phyloP scores from a whole-genome alignment of 2,797 vertebrate genomes.

The Myripristis murdjan region DNA sequence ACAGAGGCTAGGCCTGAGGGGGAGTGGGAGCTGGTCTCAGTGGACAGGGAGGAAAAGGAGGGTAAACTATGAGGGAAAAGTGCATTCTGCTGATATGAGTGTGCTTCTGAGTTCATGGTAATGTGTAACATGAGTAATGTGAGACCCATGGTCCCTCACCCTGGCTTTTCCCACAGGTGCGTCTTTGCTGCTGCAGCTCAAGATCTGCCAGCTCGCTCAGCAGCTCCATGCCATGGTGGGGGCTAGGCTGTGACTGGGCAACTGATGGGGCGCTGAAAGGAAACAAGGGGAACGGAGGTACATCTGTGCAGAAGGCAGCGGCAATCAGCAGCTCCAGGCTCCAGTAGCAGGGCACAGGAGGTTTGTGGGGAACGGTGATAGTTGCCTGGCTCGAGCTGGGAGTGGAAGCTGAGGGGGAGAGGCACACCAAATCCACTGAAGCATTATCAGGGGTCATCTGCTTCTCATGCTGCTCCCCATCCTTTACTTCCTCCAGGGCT shows the following conservation, averaged over 20 bases:
- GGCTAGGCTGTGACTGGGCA: slow-evolving; percentile 63
- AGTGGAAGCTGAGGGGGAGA: slow-evolving; percentile 56
- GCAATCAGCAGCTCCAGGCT: slow-evolving; percentile 94
- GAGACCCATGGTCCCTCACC: slow-evolving; percentile 74
- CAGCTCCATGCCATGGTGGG: slow-evolving; percentile 92
- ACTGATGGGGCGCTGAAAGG: slow-evolving; percentile 66
- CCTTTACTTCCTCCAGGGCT: slow-evolving; percentile 45
- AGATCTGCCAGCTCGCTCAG: slow-evolving; percentile 96
- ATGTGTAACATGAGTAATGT: slow-evolving; percentile 31
- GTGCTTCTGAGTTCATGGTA: slow-evolving; percentile 37
- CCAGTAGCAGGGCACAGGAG: slow-evolving; percentile 83
- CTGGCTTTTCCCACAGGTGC: slow-evolving; percentile 76
- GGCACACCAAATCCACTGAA: slow-evolving; percentile 62
- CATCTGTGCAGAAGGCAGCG: slow-evolving; percentile 88
- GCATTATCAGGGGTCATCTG: slow-evolving; percentile 45
- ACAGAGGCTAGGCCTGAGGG: slow-evolving; percentile 68
- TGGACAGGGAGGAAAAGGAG: slow-evolving; percentile 48
- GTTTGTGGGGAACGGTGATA: slow-evolving; percentile 53
- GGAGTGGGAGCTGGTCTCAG: slow-evolving; percentile 65
- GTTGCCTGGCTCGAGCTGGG: slow-evolving; percentile 22
- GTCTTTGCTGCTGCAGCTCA: slow-evolving; percentile 87
- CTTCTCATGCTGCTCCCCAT: slow-evolving; percentile 54
- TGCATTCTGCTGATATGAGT: slow-evolving; percentile 34
- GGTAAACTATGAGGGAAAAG: slow-evolving; percentile 47
- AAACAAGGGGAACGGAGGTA: slow-evolving; percentile 82